Base-by-base conservation (phyloP, 2,888 invertebrate species). In the Leucoma salicis region DNA sequence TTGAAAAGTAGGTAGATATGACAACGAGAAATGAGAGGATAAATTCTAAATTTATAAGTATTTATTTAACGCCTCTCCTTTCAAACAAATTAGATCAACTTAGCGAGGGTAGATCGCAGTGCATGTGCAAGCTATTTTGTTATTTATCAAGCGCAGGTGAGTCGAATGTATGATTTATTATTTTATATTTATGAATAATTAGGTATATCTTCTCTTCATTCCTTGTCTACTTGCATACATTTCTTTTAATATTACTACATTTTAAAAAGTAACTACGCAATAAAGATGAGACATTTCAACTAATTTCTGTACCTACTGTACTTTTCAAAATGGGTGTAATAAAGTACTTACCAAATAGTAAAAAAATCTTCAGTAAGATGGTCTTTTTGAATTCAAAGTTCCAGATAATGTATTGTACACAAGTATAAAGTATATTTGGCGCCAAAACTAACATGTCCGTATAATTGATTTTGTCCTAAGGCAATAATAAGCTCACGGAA, bases 401-500 rank as follows among this genome's bases (percentile, higher is more conserved):
- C 31, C 15, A 39, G 10, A 27, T 34, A 21, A 25, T 37, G 21
- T 36, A 32, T 28, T 14, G 8, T 35, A n/a, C n/a, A n/a, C n/a
- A n/a, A n/a, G n/a, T n/a, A n/a, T n/a, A n/a, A n/a, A n/a, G n/a
- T n/a, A n/a, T n/a, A 2, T 42, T 56, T 46, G 52, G 49, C 46
- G 41, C 38, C 5, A 29, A 33, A 50, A 64, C 56, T 73, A 70
- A 73, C 64, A 48, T 66, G 41, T 62, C 56, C 49, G 51, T 57
- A 44, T 66, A 51, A 71, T 79, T 81, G 70, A 72, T 87, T 58
- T 86, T 87, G 78, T 88, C 80, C 85, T 46, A 88, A 95, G 95
- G 95, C 95, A 74, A 90, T 93, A 90, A 92, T 95, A 91, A 93
- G 91, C 85, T 94, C 95, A 73, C 91, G 91, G 81, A 92, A 93